Percentiles rank a stretch among this genome's conserved stretches.
phyloP scores from a whole-genome alignment of 2,113 vertebrate genomes.

The Ivindomyrus marchei region DNA sequence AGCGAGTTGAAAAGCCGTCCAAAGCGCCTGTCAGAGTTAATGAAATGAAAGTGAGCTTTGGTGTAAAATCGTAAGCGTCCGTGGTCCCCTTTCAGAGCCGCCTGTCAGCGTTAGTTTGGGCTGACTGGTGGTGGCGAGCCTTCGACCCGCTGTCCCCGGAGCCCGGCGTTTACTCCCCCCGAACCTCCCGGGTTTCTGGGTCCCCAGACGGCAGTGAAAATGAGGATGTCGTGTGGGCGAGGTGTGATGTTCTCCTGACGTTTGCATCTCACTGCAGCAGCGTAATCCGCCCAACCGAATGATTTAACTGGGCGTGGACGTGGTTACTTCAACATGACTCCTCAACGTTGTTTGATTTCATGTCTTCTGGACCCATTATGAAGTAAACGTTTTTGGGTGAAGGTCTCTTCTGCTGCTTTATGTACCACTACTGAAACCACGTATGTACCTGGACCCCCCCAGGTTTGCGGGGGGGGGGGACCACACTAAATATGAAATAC shows the following conservation, averaged over 20 bases:
- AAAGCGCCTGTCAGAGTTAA: neutral
- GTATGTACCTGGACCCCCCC: neutral
- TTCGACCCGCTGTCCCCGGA: neutral
- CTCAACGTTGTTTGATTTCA: neutral
- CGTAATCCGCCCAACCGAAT: neutral
- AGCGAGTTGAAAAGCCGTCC: neutral
- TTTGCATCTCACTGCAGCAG: neutral
- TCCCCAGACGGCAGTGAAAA: neutral
- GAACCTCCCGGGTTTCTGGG: neutral
- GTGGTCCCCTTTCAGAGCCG: neutral
- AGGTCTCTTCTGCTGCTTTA: neutral
- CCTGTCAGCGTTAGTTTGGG: neutral
- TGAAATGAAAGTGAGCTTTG: neutral
- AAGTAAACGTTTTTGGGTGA: neutral
- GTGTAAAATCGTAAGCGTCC: neutral
- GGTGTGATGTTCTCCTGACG: neutral
- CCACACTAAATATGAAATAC: neutral
- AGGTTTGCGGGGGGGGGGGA: neutral
- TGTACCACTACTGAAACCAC: neutral
- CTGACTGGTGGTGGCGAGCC: neutral
- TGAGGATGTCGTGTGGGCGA: neutral
- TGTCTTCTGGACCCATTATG: neutral
- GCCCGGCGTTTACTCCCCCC: neutral
- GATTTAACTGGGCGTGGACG: neutral
- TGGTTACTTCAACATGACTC: neutral